These are phyloP conservation scores for Seladonia tumulorum DNA, from an alignment of 2,888 invertebrate species.

Conservation along the genomic window DNA sequence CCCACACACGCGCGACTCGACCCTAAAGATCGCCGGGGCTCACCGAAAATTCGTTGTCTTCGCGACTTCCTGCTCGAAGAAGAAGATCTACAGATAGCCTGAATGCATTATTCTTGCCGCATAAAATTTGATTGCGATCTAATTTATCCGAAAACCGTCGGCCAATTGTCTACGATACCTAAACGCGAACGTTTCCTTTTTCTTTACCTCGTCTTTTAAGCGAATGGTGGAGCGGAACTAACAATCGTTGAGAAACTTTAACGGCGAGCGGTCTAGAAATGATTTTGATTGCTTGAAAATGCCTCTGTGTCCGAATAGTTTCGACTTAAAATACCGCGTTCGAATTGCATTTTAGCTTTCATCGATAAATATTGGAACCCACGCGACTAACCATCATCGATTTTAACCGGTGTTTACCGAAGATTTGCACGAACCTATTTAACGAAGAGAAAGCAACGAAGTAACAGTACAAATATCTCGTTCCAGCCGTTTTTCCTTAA, in stretches of 20 bases:
- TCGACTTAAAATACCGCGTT: no score
- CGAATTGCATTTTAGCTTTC: no score
- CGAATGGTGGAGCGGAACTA: no score
- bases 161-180: neutral
- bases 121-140: constrained; percentile 18
- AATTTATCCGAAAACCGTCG: neutral
- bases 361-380: no score
- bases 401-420: neutral
- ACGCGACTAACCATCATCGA: neutral
- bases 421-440: neutral
- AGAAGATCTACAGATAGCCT: constrained; percentile 1
- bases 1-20: constrained; percentile 49
- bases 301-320: no score
- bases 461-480: neutral
- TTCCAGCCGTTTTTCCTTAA: neutral
- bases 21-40: constrained; percentile 12
- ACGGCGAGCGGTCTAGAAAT: neutral
- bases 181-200: neutral
- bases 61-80: neutral
- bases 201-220: neutral
- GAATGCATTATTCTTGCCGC: neutral
- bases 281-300: neutral
- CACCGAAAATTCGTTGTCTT: constrained; percentile 8
- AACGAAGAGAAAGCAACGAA: neutral
- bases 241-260: no score